Evolutionary conservation across 2,888 invertebrate species (phyloP).

Genomic region (Macrosoma leucophasiata): DNA sequence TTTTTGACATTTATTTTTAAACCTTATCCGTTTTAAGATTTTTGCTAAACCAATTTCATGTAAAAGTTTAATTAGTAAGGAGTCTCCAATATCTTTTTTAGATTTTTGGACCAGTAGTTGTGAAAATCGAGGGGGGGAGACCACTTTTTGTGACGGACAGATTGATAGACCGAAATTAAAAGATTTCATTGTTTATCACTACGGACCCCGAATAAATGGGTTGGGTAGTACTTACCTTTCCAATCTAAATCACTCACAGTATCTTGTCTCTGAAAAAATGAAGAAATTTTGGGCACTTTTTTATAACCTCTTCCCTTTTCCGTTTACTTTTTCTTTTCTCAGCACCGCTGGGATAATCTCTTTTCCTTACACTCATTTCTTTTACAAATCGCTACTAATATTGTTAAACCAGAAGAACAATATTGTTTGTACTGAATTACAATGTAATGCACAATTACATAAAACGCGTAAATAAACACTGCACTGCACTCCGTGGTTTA

Average conservation of each 20-base stretch:
- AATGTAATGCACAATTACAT: too few species aligned
- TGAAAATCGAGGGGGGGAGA: conserved; percentile 2
- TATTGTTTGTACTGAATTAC: too few species aligned
- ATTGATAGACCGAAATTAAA: conserved; percentile 1
- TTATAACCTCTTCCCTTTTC: too few species aligned
- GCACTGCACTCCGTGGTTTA: too few species aligned
- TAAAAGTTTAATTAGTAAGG: conserved; percentile 1
- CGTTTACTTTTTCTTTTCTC: too few species aligned
- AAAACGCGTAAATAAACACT: too few species aligned
- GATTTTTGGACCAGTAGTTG: conserved; percentile 2
- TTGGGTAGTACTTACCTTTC: conserved; percentile 3
- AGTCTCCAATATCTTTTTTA: conserved; percentile 3
- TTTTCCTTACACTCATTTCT: conserved; percentile 8
- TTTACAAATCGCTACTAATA: conserved; percentile 6
- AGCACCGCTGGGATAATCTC: conserved; percentile 7
- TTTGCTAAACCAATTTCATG: conserved; percentile 4
- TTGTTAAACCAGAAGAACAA: too few species aligned
- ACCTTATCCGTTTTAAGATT: too few species aligned
- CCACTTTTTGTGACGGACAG: conserved; percentile 1
- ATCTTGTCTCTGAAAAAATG: conserved; percentile 8
- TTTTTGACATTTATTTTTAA: conserved; percentile 4
- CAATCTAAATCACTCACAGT: conserved; percentile 9
- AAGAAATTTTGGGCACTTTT: conserved; percentile 10
- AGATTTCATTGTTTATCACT: conserved; percentile 2
- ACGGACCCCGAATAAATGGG: conserved; percentile 2